These are phyloP conservation scores for Tragelaphus scriptus DNA, from an alignment of 2,113 vertebrate species.

Conservation along the genomic window DNA sequence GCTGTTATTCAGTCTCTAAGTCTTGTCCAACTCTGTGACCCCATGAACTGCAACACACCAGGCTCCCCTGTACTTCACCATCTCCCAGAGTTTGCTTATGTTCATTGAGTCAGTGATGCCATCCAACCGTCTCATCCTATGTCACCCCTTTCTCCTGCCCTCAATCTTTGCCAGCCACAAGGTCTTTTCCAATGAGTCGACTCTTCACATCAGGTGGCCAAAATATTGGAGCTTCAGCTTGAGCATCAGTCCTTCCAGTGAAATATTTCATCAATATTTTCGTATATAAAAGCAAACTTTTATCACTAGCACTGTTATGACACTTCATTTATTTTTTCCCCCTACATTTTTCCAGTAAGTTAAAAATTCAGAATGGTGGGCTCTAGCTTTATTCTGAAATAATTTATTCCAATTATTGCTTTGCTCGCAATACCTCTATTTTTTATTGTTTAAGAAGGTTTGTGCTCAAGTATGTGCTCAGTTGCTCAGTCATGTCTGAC, in stretches of 20 bases:
- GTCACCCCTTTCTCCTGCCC: not conserved
- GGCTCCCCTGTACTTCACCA: not conserved
- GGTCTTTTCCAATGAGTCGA: not conserved
- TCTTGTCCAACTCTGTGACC: not conserved
- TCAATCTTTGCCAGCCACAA: not conserved
- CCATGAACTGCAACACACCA: not conserved
- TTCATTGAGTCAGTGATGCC: not conserved
- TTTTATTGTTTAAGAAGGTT: not conserved
- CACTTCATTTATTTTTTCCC: not conserved
- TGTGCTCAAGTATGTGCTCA: not conserved
- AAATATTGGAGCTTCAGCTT: not conserved
- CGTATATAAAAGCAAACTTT: not conserved
- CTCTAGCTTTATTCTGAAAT: slow-evolving; percentile 21
- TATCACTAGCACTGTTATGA: not conserved
- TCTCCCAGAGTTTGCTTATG: not conserved
- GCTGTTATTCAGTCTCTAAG: not conserved
- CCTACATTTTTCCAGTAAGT: not conserved
- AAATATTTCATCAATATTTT: not conserved
- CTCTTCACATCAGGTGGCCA: not conserved
- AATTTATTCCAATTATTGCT: not conserved
- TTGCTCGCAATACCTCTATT: not conserved
- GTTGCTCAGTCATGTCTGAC: not conserved
- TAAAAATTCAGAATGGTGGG: not conserved
- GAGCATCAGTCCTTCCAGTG: not conserved
- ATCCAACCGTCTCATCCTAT: not conserved